A percentile compares a stretch with the other conserved stretches of the same genome.
Conservation (phyloP, 2,797 vertebrate genomes). For the Sphenopsis melanotis region DNA sequence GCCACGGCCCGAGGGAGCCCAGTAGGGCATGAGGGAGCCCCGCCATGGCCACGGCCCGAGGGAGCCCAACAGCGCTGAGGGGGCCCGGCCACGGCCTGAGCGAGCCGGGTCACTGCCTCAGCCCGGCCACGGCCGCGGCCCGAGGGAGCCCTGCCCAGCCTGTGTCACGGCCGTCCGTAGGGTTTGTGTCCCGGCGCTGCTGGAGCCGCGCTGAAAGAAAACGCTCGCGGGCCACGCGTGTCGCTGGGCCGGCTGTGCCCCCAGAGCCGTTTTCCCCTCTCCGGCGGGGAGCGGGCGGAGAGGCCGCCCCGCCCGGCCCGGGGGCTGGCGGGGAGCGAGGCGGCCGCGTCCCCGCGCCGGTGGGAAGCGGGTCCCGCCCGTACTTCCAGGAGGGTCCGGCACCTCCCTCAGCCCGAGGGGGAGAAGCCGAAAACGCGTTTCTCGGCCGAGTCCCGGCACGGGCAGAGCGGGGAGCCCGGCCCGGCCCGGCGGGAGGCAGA, state of each 20-base stretch:
- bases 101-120: no score
- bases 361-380: neutral
- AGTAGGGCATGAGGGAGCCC: no score
- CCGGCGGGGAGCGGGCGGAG: rapidly evolving
- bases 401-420: neutral
- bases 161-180: neutral
- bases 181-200: neutral
- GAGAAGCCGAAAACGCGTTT: rapidly evolving
- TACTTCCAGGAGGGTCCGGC: rapidly evolving
- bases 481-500: neutral
- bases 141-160: no score
- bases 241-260: neutral
- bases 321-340: neutral
- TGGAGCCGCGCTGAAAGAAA: neutral
- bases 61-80: no score
- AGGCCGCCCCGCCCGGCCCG: neutral
- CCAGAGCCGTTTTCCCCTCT: neutral
- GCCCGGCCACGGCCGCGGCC: no score
- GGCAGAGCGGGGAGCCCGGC: neutral
- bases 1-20: no score
- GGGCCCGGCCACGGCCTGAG: no score
- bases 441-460: rapidly evolving
- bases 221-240: neutral
- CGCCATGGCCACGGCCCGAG: no score
- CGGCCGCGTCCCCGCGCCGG: no score